Evolutionary conservation across 2,888 invertebrate species (phyloP).

Genomic region (Sesia bembeciformis): DNA sequence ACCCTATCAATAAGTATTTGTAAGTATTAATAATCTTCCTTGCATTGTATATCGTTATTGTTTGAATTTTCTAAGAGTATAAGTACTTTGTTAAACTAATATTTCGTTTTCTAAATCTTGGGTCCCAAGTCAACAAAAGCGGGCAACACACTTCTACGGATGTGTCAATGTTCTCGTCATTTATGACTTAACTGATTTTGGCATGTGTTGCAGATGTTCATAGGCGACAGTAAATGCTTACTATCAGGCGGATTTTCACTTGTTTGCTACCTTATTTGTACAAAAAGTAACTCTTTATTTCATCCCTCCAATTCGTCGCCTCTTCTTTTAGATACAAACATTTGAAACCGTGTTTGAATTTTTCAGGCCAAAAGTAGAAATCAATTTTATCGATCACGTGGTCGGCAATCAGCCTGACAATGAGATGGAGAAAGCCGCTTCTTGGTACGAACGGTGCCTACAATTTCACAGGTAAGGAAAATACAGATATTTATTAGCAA

Average conservation of each 20-base stretch:
- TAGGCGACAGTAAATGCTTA: too few species aligned
- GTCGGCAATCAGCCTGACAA: constrained; percentile 98
- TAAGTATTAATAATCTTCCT: constrained; percentile 48
- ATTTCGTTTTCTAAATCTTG: too few species aligned
- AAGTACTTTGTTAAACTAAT: too few species aligned
- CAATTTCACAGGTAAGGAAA: constrained; percentile 72
- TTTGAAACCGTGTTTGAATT: not conserved
- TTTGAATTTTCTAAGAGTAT: too few species aligned
- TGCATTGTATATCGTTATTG: not conserved
- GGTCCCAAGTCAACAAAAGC: too few species aligned
- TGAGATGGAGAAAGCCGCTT: constrained; percentile 90
- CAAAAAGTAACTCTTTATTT: not conserved
- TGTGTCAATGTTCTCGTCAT: too few species aligned
- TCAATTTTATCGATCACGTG: constrained; percentile 96
- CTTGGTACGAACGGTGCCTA: constrained; percentile 83
- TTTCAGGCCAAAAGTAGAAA: constrained; percentile 78
- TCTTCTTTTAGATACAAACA: not conserved
- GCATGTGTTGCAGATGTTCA: too few species aligned
- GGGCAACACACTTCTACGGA: too few species aligned
- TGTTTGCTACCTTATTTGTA: too few species aligned
- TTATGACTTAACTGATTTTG: too few species aligned
- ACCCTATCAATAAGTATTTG: constrained; percentile 77
- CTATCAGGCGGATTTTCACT: too few species aligned
- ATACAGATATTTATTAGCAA: not conserved
- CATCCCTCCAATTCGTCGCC: not conserved